Percentiles rank a stretch among this genome's conserved stretches.
phyloP scores from a whole-genome alignment of 2,888 invertebrate genomes.

The Drosophila nr. fundita region DNA sequence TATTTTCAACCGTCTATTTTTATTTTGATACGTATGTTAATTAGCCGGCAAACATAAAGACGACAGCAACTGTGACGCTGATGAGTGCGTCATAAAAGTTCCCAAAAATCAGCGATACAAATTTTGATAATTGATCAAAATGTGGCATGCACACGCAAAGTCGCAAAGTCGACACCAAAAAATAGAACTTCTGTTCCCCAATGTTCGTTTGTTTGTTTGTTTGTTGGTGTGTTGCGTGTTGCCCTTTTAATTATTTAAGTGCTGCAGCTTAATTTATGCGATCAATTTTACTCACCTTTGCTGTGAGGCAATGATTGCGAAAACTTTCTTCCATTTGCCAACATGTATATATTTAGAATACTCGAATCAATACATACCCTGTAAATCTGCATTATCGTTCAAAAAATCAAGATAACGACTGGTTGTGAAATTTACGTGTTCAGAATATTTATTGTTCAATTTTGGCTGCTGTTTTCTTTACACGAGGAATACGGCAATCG shows the following conservation, averaged over 20 bases:
- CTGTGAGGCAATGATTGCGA: conserved; percentile 24
- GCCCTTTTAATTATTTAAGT: conserved; percentile 49
- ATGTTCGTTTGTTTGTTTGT: not conserved
- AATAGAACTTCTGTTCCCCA: conserved; percentile 7
- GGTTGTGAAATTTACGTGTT: not conserved
- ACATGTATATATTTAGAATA: not conserved
- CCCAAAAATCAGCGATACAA: conserved; percentile 14
- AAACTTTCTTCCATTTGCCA: conserved; percentile 26
- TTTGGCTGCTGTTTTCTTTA: not conserved
- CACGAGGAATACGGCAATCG: not conserved
- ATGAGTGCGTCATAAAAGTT: conserved; percentile 56
- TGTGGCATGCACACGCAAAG: conserved; percentile 25
- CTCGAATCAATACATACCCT: not conserved
- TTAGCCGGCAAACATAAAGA: conserved; percentile 23
- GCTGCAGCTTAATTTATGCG: conserved; percentile 40
- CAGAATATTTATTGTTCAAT: not conserved
- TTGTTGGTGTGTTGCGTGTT: conserved; percentile 34
- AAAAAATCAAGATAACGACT: not conserved
- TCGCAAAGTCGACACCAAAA: conserved; percentile 20
- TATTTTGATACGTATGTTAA: conserved; percentile 2
- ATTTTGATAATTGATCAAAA: conserved; percentile 29
- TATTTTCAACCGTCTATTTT: conserved; percentile 4
- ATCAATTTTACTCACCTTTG: conserved; percentile 19
- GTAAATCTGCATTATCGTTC: not conserved
- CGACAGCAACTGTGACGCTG: conserved; percentile 28